Conservation (phyloP, 2,888 invertebrate species). For the Orchestes rusci region DNA sequence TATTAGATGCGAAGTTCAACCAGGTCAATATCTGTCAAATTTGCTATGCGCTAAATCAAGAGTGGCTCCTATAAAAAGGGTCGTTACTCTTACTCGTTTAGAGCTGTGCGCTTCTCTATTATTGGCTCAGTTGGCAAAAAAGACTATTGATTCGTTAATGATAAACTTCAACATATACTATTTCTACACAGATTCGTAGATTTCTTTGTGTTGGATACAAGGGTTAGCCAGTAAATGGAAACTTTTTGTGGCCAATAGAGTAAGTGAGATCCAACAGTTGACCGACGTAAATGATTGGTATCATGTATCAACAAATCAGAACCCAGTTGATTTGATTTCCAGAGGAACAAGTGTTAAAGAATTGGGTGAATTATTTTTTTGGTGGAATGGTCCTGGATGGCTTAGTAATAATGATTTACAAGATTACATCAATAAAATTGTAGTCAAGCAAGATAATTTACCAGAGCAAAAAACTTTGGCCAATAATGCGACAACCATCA, state of each 20-base stretch:
- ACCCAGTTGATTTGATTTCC: conserved; percentile 18
- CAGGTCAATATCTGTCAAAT: conserved; percentile 2
- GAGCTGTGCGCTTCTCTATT: conserved; percentile 4
- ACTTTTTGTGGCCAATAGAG: too few species aligned
- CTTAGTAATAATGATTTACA: too few species aligned
- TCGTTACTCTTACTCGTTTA: conserved; percentile 7
- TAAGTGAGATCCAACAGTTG: too few species aligned
- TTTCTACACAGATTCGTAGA: conserved; percentile 18
- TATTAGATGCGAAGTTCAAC: conserved; percentile 6
- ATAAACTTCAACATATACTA: background rate
- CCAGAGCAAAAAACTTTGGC: too few species aligned
- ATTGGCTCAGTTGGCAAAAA: conserved; percentile 1
- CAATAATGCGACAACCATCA: too few species aligned
- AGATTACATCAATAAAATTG: too few species aligned
- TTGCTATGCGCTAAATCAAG: conserved; percentile 13
- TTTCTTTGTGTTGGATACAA: conserved; percentile 17
- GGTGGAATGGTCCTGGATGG: too few species aligned
- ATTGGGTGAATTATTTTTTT: too few species aligned
- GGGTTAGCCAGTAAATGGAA: conserved; percentile 3
- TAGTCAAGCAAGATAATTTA: too few species aligned
- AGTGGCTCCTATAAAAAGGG: conserved; percentile 12
- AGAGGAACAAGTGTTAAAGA: too few species aligned
- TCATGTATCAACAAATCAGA: conserved; percentile 13
- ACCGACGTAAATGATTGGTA: conserved; percentile 4
- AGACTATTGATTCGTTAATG: too few species aligned